Percentiles rank a stretch among this genome's conserved stretches.
Evolutionary conservation across 2,888 invertebrate species (phyloP).

Genomic region (Helleia helle): DNA sequence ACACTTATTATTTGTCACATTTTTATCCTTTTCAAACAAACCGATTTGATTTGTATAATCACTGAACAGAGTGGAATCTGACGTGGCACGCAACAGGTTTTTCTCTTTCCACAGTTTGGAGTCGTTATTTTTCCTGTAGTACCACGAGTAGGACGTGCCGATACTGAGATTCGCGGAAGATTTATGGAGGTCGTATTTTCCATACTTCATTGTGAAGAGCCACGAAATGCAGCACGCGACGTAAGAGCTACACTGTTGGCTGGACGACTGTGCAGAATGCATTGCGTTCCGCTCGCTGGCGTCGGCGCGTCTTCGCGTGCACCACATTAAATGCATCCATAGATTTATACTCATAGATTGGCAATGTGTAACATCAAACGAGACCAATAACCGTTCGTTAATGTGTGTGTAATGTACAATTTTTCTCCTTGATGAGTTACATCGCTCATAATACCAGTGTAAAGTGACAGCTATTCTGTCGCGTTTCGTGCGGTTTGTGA

Average conservation of each 20-base stretch:
- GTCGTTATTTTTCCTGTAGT: conserved; percentile 60
- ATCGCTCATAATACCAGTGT: no score
- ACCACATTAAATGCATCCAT: conserved; percentile 45
- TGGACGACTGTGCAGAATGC: conserved; percentile 42
- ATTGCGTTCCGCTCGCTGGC: conserved; percentile 50
- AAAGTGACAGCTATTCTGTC: no score
- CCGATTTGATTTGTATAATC: conserved; percentile 66
- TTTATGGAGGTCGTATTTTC: conserved; percentile 69
- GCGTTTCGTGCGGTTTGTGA: no score
- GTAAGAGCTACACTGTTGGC: conserved; percentile 45
- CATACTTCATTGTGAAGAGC: conserved; percentile 62
- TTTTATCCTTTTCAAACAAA: conserved; percentile 49
- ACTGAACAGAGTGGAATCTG: conserved; percentile 67
- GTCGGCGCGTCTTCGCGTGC: conserved; percentile 30
- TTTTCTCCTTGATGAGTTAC: no score
- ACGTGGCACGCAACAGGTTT: conserved; percentile 48
- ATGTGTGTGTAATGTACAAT: no score
- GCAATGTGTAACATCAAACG: no score
- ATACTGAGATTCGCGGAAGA: conserved; percentile 59
- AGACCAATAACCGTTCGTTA: no score
- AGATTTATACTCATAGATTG: no score
- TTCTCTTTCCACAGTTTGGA: conserved; percentile 44
- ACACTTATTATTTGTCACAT: conserved; percentile 42
- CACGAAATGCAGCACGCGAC: conserved; percentile 43
- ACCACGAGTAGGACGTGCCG: conserved; percentile 69